Evolutionary conservation across 2,113 vertebrate genomes (phyloP), one percentile per base, ranked within the genome.

Genomic region (Ochotona princeps): DNA sequence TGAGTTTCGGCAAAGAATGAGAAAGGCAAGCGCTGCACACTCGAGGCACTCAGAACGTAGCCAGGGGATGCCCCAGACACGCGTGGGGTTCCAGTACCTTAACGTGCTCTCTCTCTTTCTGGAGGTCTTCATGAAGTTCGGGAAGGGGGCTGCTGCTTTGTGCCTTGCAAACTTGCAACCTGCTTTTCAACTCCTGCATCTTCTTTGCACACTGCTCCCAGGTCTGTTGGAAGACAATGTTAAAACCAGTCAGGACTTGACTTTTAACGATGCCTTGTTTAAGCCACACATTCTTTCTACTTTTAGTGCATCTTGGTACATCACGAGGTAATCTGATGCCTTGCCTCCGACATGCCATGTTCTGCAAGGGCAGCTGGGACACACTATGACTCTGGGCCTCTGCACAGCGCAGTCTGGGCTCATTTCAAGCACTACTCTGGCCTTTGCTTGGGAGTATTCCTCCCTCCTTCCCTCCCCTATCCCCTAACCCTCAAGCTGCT

Each of bases 121-220:
- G 97, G 75, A 99, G 98, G 73, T 98, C 98, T 28, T 98, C 98
- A 0, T 98, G 98, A 26, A 95, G 96, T 47, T 98, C 97, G 44
- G 99, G 98, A 93, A 99, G 98, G 12, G 98, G 95, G 67, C 98
- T 97, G 96, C 98, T 97, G 38, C 98, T 89, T 80, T 97, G 98
- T 91, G 96, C 97, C 92, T 98, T 98, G 70, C 99, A 76, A 61
- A 98, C 97, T 28, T 92, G 97, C 89, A 99, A 97, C 54, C 89
- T 97, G 91, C 96, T 95, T 93, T 96, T 88, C 83, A 98, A 80
- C 83, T 98, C 97, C 17, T 97, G 97, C 11, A 98, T 97, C 83
- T 98, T 97, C 28, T 97, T 94, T 97, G 98, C 98, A 94, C 98
- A 99, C 85, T 38, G 96, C 82, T 98, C 98, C 98, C 99, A 99